A percentile compares a stretch with the other conserved stretches of the same genome.
These are phyloP conservation scores for Turnix velox DNA, from an alignment of 2,113 vertebrate species.

Conservation along the genomic window DNA sequence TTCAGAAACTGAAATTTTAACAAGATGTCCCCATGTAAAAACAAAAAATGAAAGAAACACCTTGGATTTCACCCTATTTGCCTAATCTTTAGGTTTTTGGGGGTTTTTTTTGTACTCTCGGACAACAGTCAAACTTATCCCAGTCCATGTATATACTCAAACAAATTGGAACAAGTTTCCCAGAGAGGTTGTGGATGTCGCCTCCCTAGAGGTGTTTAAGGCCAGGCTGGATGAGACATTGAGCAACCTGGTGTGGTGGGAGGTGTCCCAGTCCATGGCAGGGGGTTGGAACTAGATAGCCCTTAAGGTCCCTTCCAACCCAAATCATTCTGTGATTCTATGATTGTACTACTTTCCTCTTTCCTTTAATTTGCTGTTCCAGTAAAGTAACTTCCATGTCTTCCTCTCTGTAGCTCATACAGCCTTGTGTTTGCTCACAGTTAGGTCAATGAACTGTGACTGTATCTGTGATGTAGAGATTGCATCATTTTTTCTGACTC, in stretches of 20 bases:
- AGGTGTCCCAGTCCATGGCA: too few species aligned
- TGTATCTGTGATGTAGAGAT: background rate
- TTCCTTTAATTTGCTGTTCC: background rate
- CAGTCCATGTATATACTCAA: background rate
- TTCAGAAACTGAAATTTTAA: background rate
- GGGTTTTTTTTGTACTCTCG: background rate
- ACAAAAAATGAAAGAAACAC: background rate
- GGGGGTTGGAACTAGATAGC: too few species aligned
- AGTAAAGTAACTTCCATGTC: background rate
- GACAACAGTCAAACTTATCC: background rate
- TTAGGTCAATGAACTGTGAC: background rate
- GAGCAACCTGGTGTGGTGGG: too few species aligned
- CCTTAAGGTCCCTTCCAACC: too few species aligned
- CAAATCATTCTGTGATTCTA: too few species aligned
- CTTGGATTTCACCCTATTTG: background rate
- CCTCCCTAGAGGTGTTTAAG: too few species aligned
- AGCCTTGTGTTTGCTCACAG: background rate
- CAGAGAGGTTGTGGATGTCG: too few species aligned
- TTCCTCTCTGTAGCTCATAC: background rate
- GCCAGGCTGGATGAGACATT: too few species aligned
- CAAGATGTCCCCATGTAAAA: rapidly evolving
- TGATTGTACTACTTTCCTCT: background rate
- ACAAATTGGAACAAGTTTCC: too few species aligned
- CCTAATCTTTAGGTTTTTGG: background rate
- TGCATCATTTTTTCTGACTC: background rate